A percentile compares a stretch with the other conserved stretches of the same genome.
Conservation (phyloP, 2,888 invertebrate species). For the Incurvaria masculella region DNA sequence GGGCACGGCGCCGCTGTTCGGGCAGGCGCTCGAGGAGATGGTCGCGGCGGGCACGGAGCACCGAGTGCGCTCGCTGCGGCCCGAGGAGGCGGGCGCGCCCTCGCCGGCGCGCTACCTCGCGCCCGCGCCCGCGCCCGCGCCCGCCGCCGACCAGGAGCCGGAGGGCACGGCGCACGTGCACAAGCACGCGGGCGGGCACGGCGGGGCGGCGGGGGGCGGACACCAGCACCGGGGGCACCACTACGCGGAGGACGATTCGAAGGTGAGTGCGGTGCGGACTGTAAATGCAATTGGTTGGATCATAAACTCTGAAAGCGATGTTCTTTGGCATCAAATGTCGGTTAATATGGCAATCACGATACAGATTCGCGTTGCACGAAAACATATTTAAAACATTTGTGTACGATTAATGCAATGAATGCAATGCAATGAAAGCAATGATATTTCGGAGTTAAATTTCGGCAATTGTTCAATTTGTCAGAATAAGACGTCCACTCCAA, state of each 20-base stretch:
- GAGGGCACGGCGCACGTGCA: constrained; percentile 21
- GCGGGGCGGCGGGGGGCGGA: constrained; percentile 50
- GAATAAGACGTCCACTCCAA: no score
- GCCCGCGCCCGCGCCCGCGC: constrained; percentile 18
- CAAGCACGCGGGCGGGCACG: constrained; percentile 30
- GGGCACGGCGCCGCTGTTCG: constrained; percentile 19
- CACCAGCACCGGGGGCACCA: constrained; percentile 51
- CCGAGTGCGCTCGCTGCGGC: constrained; percentile 21
- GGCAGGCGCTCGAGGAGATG: constrained; percentile 44
- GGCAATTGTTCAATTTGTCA: no score
- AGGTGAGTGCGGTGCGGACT: constrained; percentile 29
- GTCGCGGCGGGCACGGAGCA: constrained; percentile 27
- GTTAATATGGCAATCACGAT: no score
- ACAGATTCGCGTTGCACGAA: no score
- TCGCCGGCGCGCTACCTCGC: constrained; percentile 22
- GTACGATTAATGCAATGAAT: no score
- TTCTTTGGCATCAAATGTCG: no score
- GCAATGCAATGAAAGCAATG: no score
- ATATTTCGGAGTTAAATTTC: no score
- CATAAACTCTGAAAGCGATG: no score
- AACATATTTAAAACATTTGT: no score
- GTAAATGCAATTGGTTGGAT: no score
- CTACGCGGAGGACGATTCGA: constrained; percentile 51
- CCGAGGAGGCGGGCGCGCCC: constrained; percentile 21
- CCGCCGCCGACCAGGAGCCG: constrained; percentile 24